Evolutionary conservation across 1,140 invertebrate species (phyloP).

Genomic region (Parasteatoda tepidariorum): DNA sequence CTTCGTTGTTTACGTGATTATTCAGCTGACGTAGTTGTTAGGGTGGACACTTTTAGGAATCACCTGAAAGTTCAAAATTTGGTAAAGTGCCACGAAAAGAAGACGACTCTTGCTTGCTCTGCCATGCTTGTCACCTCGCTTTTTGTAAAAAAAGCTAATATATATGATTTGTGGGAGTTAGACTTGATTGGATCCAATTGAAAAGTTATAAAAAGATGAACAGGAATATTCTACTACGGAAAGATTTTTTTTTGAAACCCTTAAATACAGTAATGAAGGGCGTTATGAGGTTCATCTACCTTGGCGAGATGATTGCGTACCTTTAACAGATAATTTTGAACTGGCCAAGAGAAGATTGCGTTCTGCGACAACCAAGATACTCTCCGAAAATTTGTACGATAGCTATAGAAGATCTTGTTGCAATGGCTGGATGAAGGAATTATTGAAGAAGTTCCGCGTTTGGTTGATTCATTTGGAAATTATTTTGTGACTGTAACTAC

Average conservation of each 20-base stretch:
- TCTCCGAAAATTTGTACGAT: not conserved
- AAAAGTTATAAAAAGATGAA: too few species aligned
- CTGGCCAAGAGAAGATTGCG: too few species aligned
- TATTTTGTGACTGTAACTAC: not conserved
- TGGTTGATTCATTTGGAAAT: not conserved
- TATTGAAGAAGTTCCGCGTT: not conserved
- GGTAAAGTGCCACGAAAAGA: not conserved
- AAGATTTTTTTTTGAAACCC: not conserved
- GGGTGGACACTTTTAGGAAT: slow-evolving; percentile 10
- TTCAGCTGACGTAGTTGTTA: not conserved
- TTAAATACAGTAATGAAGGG: not conserved
- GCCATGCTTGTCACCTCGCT: not conserved
- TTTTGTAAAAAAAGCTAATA: not conserved
- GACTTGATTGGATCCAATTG: not conserved
- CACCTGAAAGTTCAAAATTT: not conserved
- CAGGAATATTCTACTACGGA: too few species aligned
- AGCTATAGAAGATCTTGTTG: not conserved
- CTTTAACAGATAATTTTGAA: too few species aligned
- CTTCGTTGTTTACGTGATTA: too few species aligned
- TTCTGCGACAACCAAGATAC: not conserved
- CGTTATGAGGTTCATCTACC: not conserved
- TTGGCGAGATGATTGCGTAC: not conserved
- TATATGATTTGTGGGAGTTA: not conserved
- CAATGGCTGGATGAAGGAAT: not conserved
- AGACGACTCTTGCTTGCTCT: not conserved